Evolutionary conservation across 2,113 vertebrate genomes (phyloP).

Genomic region (Rhinolophus ferrumequinum): DNA sequence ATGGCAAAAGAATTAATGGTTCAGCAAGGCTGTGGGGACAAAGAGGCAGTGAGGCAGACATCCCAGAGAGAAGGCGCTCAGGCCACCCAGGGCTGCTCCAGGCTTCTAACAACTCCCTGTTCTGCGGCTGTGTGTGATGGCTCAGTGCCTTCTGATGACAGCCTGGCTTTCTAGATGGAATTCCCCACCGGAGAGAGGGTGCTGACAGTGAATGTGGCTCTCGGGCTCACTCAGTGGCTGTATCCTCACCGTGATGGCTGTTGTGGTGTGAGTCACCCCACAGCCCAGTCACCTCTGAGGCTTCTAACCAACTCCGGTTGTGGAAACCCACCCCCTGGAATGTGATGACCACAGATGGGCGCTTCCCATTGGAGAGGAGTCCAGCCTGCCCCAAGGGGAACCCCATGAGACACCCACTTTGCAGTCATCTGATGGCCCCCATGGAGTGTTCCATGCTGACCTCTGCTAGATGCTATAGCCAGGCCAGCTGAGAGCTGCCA

Average conservation of each 20-base stretch:
- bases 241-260: rapidly evolving
- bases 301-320: background rate
- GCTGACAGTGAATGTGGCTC: background rate
- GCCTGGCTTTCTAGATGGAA: background rate
- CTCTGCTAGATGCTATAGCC: background rate
- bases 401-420: background rate
- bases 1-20: background rate
- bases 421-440: background rate
- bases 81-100: background rate
- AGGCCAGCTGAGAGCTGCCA: background rate
- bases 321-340: background rate
- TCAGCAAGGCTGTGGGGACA: background rate
- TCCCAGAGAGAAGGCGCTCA: background rate
- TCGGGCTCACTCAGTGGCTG: background rate
- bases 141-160: background rate
- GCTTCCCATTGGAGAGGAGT: background rate
- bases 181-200: background rate
- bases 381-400: background rate
- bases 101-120: background rate
- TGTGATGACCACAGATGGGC: background rate
- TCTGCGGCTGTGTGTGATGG: background rate
- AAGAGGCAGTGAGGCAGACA: background rate
- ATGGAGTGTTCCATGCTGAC: background rate
- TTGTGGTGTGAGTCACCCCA: background rate
- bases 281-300: background rate